Base-by-base conservation (phyloP, 1,140 invertebrate species). In the Aphaenogaster floridana region DNA sequence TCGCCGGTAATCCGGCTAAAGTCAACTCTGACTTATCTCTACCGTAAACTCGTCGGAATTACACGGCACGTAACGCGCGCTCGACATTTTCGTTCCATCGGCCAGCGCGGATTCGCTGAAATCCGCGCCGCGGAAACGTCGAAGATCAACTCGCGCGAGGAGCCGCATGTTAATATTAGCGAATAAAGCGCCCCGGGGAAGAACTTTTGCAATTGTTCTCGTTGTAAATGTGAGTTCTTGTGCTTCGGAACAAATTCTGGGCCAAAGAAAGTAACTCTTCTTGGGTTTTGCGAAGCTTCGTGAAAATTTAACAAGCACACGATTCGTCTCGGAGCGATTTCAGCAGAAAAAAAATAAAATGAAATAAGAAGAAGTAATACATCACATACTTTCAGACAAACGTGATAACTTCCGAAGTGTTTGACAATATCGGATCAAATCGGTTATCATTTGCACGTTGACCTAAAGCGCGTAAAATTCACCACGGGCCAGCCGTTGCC, bases 21-120 rank as follows among this genome's bases (percentile, higher is more conserved):
- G 81, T 86, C 81, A 79, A 87, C 77, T 21, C 34, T 74, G 52
- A 79, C 88, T 89, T 89, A 83, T 78, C 69, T 89, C 81, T 54
- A 86, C 45, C 59, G 66, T 81, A 57, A 90, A 87, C 77, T 87
- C 85, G 89, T 89, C 89, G 76, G 78, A 90, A 89, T 89, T 90
- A 87, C 89, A 66, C 52, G 59, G 78, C 89, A 89, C 88, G 89
- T 90, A 89, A 87, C 78, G 74, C 54, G 34, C 66, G 66, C 50
- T n/a, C 84, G 88, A 86, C 71, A 50, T 87, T 86, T 86, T 71
- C 63, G 71, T 89, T 77, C 54, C 77, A 77, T 87, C 72, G 84
- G 77, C 17, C 3, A 42, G 45, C 72, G 61, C 36, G 74, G 63
- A 86, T 85, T 68, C 52, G 52, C 36, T 45, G 66, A 83, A 71